Evolutionary conservation across 2,888 invertebrate species (phyloP).

Genomic region (Metalampra italica): DNA sequence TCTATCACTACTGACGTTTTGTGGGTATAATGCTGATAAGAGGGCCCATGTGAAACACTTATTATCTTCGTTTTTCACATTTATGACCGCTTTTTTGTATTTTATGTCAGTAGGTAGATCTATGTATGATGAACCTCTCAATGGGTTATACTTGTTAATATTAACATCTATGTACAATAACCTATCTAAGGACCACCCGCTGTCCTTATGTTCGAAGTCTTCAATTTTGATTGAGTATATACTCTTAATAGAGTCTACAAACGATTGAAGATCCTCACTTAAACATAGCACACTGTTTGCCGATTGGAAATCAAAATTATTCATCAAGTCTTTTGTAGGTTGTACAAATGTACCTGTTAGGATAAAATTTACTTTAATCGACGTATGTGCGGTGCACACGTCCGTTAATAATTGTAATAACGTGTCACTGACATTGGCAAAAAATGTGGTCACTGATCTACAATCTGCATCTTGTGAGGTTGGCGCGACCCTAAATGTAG

Average conservation of each 20-base stretch:
- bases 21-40: slow-evolving; percentile 22
- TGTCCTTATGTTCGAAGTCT: slow-evolving; percentile 24
- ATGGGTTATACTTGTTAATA: slow-evolving; percentile 22
- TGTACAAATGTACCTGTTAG: slow-evolving; percentile 15
- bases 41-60: slow-evolving; percentile 25
- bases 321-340: slow-evolving; percentile 9
- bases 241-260: slow-evolving; percentile 8
- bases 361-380: slow-evolving; percentile 17
- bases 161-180: slow-evolving; percentile 18
- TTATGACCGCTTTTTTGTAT: slow-evolving; percentile 22
- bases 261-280: slow-evolving; percentile 14
- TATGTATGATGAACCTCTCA: slow-evolving; percentile 17
- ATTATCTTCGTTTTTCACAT: slow-evolving; percentile 23
- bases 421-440: too few relatives aligned
- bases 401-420: too few relatives aligned
- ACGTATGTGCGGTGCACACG: too few relatives aligned
- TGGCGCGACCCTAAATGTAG: too few relatives aligned
- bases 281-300: slow-evolving; percentile 8
- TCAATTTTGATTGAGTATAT: slow-evolving; percentile 10
- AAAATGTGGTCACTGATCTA: too few relatives aligned
- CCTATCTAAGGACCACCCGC: slow-evolving; percentile 19
- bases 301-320: slow-evolving; percentile 20
- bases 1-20: slow-evolving; percentile 17
- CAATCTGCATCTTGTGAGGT: too few relatives aligned
- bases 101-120: slow-evolving; percentile 21